Conservation (phyloP, 2,888 invertebrate species). For the Hoplodrina blanda region DNA sequence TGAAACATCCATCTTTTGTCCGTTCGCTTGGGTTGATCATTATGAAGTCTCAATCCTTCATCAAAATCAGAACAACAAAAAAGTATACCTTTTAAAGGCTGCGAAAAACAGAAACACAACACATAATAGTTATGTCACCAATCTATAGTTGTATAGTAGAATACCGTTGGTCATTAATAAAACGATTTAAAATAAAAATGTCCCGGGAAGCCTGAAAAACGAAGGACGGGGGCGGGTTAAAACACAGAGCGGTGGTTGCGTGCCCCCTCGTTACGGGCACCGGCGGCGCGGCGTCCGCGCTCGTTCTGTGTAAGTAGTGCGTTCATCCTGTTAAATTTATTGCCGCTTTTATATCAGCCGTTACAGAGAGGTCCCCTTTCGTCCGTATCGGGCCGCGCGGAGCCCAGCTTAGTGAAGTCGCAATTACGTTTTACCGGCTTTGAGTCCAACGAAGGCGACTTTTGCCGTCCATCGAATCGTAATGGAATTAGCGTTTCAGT, state of each 20-base stretch:
- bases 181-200: conserved; percentile 72
- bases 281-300: conserved; percentile 79
- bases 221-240: conserved; percentile 73
- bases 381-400: conserved; percentile 88
- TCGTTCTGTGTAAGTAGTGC: conserved; percentile 89
- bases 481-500: conserved; percentile 89
- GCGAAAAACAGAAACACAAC: background rate
- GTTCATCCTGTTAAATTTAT: conserved; percentile 91
- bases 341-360: conserved; percentile 90
- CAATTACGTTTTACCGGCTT: conserved; percentile 90
- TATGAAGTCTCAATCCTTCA: background rate
- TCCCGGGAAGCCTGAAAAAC: conserved; percentile 70
- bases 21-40: background rate
- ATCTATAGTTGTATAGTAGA: conserved; percentile 44
- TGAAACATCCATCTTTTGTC: background rate
- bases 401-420: conserved; percentile 90
- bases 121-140: background rate
- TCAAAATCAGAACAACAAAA: no score
- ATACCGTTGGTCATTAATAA: conserved; percentile 65
- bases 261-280: conserved; percentile 86
- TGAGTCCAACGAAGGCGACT: conserved; percentile 87
- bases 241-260: conserved; percentile 80
- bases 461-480: conserved; percentile 90
- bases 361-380: conserved; percentile 89
- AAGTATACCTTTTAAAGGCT: background rate